Base-by-base conservation (phyloP, 2,888 invertebrate genomes). In the Dicyrtoma fusca region DNA sequence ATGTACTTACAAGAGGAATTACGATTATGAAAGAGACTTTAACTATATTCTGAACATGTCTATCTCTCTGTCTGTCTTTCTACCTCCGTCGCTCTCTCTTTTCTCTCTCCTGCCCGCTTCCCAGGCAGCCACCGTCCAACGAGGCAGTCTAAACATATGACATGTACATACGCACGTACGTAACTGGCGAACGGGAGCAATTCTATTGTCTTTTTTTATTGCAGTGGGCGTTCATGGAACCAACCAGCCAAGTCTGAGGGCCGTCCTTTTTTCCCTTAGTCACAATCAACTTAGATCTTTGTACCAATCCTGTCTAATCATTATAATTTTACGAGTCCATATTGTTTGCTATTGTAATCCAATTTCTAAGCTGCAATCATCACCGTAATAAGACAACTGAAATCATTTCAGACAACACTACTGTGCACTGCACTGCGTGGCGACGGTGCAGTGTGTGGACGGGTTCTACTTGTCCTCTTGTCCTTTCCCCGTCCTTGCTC, bases 141-240 rank as follows among this genome's bases (percentile, higher is more conserved):
- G 14, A 53, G 17, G 53, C 53, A 34, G 4, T 34, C 34, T n/a
- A 45, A 45, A 13, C 47, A 10, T 45, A 51, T 3, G 19, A 3
- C n/a, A 51, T 10, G 51, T 51, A 51, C 51, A 51, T 51, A 51
- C 10, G 51, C 5, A 6, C 51, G 51, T 51, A 34, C 8, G 34
- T 34, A 5, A 34, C 34, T 34, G 34, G 34, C 2, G 63, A n/a
- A 55, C 59, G 61, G 61, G 47, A 45, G 62, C 47, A 61, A 45
- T 68, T 23, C 68, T 23, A 45, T 68, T 68, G 68, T 68, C 68
- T 68, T 66, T 59, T 55, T 57, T 68, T 68, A 68, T 68, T 68
- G 68, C 42, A 55, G 68, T 68, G 68, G 68, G 68, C 68, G 68
- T 42, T 23, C 25, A 57, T 45, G 10, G 47, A 68, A 63, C 45